Conservation (phyloP, 2,797 vertebrate genomes). For the Phrynocephalus guinanensis region DNA sequence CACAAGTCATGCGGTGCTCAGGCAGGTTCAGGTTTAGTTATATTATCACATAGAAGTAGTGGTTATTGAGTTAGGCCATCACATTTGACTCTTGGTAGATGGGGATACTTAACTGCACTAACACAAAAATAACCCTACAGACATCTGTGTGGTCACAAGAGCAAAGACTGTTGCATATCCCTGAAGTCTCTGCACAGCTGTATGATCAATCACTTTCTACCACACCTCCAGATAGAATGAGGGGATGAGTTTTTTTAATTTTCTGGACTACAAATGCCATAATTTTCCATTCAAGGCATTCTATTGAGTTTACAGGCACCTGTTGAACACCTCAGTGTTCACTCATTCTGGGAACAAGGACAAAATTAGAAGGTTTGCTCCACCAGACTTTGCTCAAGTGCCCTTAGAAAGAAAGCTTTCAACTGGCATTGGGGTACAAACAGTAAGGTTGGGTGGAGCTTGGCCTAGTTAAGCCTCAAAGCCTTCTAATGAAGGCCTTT, state of each 20-base stretch:
- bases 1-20: slow-evolving; percentile 7
- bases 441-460: too few species aligned
- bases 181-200: neutral
- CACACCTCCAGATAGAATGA: neutral
- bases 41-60: neutral
- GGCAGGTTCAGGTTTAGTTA: neutral
- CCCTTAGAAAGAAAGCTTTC: too few species aligned
- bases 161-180: neutral
- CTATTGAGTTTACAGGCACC: too few species aligned
- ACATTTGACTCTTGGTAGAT: neutral
- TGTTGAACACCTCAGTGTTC: too few species aligned
- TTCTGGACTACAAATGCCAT: neutral
- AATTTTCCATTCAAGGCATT: too few species aligned
- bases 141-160: slow-evolving; percentile 2
- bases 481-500: too few species aligned
- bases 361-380: too few species aligned
- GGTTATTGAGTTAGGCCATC: neutral
- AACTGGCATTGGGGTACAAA: too few species aligned
- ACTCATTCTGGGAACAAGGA: too few species aligned
- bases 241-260: too few species aligned
- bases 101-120: slow-evolving; percentile 11
- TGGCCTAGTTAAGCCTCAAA: too few species aligned
- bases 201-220: neutral
- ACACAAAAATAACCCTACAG: slow-evolving; percentile 28
- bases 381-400: too few species aligned